Evolutionary conservation across 2,113 vertebrate genomes (phyloP).

Genomic region (Machaerirhynchus nigripectus): DNA sequence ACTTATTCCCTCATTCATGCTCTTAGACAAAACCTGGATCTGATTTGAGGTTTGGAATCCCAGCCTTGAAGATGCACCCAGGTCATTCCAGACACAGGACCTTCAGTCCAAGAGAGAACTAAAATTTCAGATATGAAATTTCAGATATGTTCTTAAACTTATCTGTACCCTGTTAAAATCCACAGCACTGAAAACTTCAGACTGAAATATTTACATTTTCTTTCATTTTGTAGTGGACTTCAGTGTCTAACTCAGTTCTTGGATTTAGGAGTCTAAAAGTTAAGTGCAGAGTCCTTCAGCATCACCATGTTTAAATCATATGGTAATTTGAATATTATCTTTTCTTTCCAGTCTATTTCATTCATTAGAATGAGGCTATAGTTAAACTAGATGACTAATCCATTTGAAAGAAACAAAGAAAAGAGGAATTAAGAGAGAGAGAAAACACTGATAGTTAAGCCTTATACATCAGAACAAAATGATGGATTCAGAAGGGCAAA

Average conservation of each 20-base stretch:
- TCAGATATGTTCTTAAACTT: background rate
- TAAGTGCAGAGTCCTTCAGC: background rate
- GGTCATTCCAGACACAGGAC: accelerated
- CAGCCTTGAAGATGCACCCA: background rate
- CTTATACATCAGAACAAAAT: background rate
- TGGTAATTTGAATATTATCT: background rate
- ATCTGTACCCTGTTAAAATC: background rate
- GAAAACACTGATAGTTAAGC: background rate
- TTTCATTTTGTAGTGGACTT: background rate
- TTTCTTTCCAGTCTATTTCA: background rate
- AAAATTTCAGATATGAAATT: background rate
- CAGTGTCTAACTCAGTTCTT: background rate
- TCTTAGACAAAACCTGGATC: background rate
- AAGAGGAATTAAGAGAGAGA: background rate
- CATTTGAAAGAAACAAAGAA: background rate
- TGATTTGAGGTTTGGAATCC: background rate
- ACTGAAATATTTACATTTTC: background rate
- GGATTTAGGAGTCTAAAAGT: background rate
- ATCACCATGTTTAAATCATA: background rate
- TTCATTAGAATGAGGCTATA: background rate
- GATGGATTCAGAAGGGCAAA: background rate
- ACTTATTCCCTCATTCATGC: background rate
- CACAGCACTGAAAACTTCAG: background rate
- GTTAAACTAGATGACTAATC: background rate
- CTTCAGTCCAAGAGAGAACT: accelerated